These are phyloP conservation scores for Amphiprion percula DNA, from an alignment of 2,113 vertebrate genomes.

Conservation along the genomic window DNA sequence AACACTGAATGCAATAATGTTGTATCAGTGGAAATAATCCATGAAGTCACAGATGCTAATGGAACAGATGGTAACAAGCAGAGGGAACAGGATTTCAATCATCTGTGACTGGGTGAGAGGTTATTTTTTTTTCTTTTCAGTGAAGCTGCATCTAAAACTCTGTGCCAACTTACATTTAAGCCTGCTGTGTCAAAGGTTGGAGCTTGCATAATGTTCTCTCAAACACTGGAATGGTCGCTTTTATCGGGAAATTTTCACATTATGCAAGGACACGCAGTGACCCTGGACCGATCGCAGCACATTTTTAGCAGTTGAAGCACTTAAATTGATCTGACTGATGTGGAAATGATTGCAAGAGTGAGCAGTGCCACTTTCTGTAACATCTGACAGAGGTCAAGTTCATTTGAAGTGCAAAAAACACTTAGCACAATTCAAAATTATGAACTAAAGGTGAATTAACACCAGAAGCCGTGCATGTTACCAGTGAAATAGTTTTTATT, in stretches of 20 bases:
- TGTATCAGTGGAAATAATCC: not conserved
- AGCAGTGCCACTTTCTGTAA: not conserved
- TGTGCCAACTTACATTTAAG: slow-evolving; percentile 59
- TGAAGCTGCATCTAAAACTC: slow-evolving; percentile 27
- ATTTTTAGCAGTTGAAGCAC: slow-evolving; percentile 34
- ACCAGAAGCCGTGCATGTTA: not conserved
- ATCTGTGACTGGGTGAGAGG: slow-evolving; percentile 29
- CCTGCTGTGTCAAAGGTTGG: slow-evolving; percentile 61
- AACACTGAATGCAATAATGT: not conserved
- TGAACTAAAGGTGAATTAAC: not conserved
- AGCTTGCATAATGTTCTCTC: slow-evolving; percentile 54
- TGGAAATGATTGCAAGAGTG: not conserved
- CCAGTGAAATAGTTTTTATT: slow-evolving; percentile 67
- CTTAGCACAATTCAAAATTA: too few species aligned
- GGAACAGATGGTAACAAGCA: not conserved
- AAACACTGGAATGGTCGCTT: slow-evolving; percentile 44
- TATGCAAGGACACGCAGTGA: slow-evolving; percentile 33
- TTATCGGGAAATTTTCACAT: slow-evolving; percentile 51
- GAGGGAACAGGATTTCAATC: not conserved
- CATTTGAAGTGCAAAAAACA: too few species aligned
- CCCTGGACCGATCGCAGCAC: slow-evolving; percentile 28
- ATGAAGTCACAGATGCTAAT: not conserved
- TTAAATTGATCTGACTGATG: slow-evolving; percentile 26
- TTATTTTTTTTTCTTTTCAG: not conserved
- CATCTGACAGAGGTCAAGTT: too few species aligned